A percentile compares a stretch with the other conserved stretches of the same genome.
Conservation (phyloP, 2,888 invertebrate genomes). For the Spilarctia lutea region DNA sequence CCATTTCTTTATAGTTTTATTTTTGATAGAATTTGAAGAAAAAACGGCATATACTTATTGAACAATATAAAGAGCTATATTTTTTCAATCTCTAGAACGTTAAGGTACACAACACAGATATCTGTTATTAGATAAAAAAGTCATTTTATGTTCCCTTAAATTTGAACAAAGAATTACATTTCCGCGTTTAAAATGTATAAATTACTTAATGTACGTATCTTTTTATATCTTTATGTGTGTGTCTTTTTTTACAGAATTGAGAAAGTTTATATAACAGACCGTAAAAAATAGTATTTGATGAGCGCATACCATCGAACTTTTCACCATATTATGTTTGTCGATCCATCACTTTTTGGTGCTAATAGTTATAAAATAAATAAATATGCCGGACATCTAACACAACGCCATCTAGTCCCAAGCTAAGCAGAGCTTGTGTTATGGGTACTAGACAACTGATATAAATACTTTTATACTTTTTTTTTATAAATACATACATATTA, state of each 20-base stretch:
- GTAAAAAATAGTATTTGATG: not conserved
- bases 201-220: too few species aligned
- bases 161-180: too few species aligned
- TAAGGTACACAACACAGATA: too few species aligned
- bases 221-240: not conserved
- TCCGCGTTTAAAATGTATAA: too few species aligned
- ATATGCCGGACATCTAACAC: too few species aligned
- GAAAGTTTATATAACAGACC: not conserved
- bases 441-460: too few species aligned
- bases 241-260: not conserved
- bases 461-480: too few species aligned
- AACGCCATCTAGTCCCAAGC: too few species aligned
- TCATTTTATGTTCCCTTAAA: too few species aligned
- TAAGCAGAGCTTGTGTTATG: too few species aligned
- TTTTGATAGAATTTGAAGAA: not conserved
- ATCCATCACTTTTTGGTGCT: not conserved
- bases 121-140: too few species aligned
- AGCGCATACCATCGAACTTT: not conserved
- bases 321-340: not conserved
- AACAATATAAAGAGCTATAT: not conserved
- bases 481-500: too few species aligned
- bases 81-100: not conserved
- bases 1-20: not conserved
- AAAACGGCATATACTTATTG: not conserved
- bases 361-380: not conserved